Evolutionary conservation across 2,797 vertebrate species (phyloP), one percentile per base, ranked within the genome.

Genomic region (Lepilemur septentrionalis): DNA sequence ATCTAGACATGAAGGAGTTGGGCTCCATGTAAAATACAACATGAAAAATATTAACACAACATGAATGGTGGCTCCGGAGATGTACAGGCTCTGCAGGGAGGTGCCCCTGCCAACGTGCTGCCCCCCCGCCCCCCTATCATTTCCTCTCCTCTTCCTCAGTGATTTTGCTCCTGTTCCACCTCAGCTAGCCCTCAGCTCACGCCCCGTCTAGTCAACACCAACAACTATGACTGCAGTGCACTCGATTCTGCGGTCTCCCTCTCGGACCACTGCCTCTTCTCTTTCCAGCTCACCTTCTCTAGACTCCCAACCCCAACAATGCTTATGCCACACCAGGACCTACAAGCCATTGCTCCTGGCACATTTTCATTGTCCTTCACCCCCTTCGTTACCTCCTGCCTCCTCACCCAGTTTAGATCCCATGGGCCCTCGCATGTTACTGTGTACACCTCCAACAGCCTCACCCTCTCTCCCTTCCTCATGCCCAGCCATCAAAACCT

Each of bases 191-290:
- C 20, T 18, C 6, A 38, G 23, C 46, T 30, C 38, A 59, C 20
- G 38, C 20, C 18, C 5, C 59, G 8, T 35, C n/a, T 20, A 3
- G 18, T 85, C 25, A 25, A 32, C 73, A 67, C 23, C 59, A 35
- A 28, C 43, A 30, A 0, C 41, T 32, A n/a, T 10, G 38, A 13
- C 0, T 30, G n/a, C 43, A 57, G 4, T n/a, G 1, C 0, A 7
- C 23, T 11, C 46, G 5, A 10, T 52, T 61, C n/a, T 35, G 8
- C 9, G 2, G 5, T 30, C 67, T 89, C 69, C 61, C n/a, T 52
- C 22, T 46, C 5, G 0, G 20, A 75, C 55, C 20, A 13, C 13
- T 0, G 0, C 43, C 23, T 72, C 63, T 48, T 43, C 55, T 23
- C 46, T 76, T 67, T 52, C 63, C 59, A 43, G 73, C 22, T 86